Conservation (phyloP, 2,797 vertebrate genomes). For the Eurystomus glaucurus region DNA sequence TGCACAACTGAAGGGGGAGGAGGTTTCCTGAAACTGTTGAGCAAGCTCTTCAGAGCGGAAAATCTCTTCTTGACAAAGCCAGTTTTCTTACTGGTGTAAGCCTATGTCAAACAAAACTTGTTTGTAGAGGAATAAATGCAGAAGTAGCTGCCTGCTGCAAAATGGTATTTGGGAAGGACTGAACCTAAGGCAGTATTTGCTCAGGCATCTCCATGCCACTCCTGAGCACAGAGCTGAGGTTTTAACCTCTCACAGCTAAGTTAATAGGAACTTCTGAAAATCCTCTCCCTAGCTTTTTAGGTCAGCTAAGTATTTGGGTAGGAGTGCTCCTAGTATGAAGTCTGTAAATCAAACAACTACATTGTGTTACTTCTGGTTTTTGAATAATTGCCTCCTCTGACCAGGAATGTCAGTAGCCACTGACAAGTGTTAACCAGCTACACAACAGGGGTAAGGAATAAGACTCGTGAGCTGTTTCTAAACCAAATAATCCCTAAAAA, state of each 20-base stretch:
- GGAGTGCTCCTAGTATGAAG: not conserved
- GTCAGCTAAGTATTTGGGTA: not conserved
- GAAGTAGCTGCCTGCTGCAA: not conserved
- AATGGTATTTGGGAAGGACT: not conserved
- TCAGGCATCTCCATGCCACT: not conserved
- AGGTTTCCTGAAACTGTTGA: not conserved
- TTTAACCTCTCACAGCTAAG: not conserved
- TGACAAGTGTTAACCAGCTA: not conserved
- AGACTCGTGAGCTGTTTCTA: not conserved
- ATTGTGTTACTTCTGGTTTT: not conserved
- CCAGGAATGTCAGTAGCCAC: not conserved
- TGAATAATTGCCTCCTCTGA: not conserved
- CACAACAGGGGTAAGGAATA: not conserved
- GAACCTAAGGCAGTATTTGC: not conserved
- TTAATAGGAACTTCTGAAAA: not conserved
- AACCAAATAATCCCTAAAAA: not conserved
- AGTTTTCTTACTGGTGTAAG: not conserved
- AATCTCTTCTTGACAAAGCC: not conserved
- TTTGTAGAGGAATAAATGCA: not conserved
- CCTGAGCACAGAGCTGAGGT: not conserved
- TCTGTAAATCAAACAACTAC: not conserved
- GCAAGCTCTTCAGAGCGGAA: rapidly evolving
- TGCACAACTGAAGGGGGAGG: not conserved
- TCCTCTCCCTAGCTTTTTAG: not conserved
- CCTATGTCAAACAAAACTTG: not conserved